Conservation (phyloP, 53 echinoderm and acorn worm species). For the Apostichopus leukothele region DNA sequence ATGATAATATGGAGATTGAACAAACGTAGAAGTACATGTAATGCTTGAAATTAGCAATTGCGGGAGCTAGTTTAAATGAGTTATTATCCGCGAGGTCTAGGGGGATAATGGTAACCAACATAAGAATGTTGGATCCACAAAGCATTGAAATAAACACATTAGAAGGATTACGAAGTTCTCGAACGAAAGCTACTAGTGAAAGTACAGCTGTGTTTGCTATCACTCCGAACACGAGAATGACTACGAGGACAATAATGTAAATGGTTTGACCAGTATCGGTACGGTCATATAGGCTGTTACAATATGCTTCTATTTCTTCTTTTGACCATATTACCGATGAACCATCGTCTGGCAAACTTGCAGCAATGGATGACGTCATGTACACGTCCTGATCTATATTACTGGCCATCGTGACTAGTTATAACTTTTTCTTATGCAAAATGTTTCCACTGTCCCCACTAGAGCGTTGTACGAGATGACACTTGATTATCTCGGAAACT, state of each 20-base stretch:
- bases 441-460: too few species aligned
- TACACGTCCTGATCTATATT: too few species aligned
- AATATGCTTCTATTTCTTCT: neutral
- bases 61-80: neutral
- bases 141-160: conserved; percentile 11
- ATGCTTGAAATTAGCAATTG: neutral
- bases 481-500: too few species aligned
- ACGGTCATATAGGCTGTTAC: neutral
- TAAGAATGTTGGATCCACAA: neutral
- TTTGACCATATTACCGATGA: too few species aligned
- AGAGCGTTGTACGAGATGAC: too few species aligned
- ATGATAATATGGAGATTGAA: neutral
- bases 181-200: neutral
- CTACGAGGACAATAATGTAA: neutral
- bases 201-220: neutral
- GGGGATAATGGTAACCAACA: neutral
- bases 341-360: too few species aligned
- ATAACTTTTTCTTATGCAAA: too few species aligned
- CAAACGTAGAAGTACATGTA: neutral
- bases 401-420: too few species aligned
- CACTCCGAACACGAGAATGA: neutral
- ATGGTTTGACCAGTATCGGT: neutral
- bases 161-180: conserved; percentile 2
- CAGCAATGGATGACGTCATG: too few species aligned
- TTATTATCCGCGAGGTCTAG: neutral